Percentiles rank a stretch among this genome's conserved stretches.
Evolutionary conservation across 2,888 invertebrate species (phyloP).

Genomic region (Pachydiplax longipennis): DNA sequence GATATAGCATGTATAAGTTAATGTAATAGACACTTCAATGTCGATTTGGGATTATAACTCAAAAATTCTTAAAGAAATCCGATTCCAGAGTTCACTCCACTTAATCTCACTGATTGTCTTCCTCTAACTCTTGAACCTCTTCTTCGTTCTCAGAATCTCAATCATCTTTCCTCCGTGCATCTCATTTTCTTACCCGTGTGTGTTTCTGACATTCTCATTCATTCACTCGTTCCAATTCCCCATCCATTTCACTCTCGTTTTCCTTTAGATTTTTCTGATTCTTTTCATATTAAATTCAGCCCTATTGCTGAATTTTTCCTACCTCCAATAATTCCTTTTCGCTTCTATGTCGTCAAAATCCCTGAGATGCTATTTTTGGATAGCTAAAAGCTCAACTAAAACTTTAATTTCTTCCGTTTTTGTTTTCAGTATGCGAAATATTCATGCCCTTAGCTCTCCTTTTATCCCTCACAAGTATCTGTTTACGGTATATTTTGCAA

Average conservation of each 20-base stretch:
- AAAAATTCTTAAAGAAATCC: no score
- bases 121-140: neutral
- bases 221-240: neutral
- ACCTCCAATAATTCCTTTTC: neutral
- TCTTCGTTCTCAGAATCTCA: neutral
- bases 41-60: no score
- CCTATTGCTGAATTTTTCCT: neutral
- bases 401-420: neutral
- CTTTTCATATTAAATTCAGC: neutral
- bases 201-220: neutral
- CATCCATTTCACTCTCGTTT: neutral
- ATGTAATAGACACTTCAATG: no score
- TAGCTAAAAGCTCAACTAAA: neutral
- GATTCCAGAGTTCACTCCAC: neutral
- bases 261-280: neutral
- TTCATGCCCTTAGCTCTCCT: neutral
- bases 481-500: no score
- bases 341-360: neutral
- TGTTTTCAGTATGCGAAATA: neutral
- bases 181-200: neutral
- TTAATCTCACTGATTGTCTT: neutral
- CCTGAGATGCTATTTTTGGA: no score
- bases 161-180: neutral
- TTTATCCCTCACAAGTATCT: no score
- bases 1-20: no score